Evolutionary conservation across 2,888 invertebrate species (phyloP).

Genomic region (Oxyteleia sp.): DNA sequence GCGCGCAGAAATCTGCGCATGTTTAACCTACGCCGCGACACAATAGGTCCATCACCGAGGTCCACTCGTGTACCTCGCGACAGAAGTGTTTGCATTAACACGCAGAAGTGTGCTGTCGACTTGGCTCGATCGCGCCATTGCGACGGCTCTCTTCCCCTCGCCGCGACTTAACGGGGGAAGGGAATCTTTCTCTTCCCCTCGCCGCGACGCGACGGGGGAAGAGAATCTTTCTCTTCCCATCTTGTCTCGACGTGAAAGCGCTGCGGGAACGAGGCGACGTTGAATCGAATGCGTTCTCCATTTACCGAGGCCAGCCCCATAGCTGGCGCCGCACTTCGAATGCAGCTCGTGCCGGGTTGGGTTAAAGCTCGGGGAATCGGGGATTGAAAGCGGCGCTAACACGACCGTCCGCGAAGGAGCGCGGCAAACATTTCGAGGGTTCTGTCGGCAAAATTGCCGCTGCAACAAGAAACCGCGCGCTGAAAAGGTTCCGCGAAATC

Average conservation of each 20-base stretch:
- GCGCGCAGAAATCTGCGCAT: conserved; percentile 50
- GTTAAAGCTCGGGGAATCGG: conserved; percentile 54
- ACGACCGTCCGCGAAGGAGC: conserved; percentile 28
- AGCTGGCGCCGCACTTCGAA: conserved; percentile 31
- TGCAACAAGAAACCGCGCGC: conserved; percentile 33
- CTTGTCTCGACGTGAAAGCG: conserved; percentile 67
- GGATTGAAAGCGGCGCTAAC: conserved; percentile 48
- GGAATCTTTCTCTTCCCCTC: no score
- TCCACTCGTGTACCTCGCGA: conserved; percentile 69
- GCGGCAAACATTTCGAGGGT: conserved; percentile 56
- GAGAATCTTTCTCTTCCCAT: conserved; percentile 61
- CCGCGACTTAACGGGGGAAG: no score
- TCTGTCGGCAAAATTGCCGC: conserved; percentile 45
- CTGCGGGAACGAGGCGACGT: conserved; percentile 50
- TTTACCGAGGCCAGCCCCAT: conserved; percentile 47
- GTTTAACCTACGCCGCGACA: conserved; percentile 46
- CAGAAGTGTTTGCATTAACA: conserved; percentile 83
- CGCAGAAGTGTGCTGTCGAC: conserved; percentile 48
- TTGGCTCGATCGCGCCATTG: conserved; percentile 55
- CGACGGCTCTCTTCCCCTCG: conserved; percentile 56
- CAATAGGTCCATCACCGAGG: conserved; percentile 61
- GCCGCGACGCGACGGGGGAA: no score
- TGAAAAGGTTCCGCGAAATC: conserved; percentile 33
- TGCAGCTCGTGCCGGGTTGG: conserved; percentile 31
- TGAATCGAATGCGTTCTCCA: conserved; percentile 60